These are phyloP conservation scores for Pyrochroa serraticornis DNA, from an alignment of 2,888 invertebrate genomes.

Conservation along the genomic window DNA sequence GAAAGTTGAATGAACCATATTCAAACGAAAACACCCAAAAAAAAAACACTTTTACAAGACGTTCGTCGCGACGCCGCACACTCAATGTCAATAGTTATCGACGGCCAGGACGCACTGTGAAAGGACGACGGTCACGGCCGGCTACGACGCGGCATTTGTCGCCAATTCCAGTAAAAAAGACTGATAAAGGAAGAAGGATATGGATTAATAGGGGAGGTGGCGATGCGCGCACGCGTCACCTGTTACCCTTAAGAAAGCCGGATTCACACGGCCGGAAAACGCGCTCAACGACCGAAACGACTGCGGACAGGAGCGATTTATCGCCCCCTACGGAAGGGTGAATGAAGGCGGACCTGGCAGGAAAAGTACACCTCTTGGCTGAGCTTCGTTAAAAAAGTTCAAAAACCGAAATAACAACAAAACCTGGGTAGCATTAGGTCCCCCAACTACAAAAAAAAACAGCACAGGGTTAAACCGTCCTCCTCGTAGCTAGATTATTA, in stretches of 20 bases:
- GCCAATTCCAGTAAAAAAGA: constrained; percentile 1
- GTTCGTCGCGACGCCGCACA: not conserved
- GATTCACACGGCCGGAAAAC: constrained; percentile 9
- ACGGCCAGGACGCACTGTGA: constrained; percentile 11
- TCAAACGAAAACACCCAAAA: constrained; percentile 6
- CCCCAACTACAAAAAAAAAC: too few species aligned
- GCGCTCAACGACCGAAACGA: too few species aligned
- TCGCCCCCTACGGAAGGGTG: too few species aligned
- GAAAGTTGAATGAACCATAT: constrained; percentile 57
- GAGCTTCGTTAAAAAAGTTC: too few species aligned
- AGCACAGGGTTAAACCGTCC: too few species aligned
- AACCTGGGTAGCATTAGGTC: too few species aligned
- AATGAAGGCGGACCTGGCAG: too few species aligned
- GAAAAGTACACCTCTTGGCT: too few species aligned
- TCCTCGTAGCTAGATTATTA: too few species aligned
- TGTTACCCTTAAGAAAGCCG: constrained; percentile 33
- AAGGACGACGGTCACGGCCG: constrained; percentile 3
- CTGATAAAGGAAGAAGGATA: constrained; percentile 31
- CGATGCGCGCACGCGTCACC: constrained; percentile 32
- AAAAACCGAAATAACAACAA: too few species aligned
- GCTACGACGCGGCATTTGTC: not conserved
- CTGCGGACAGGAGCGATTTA: too few species aligned
- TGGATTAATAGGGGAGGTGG: constrained; percentile 37
- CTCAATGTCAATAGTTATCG: not conserved
- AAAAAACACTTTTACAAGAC: too few species aligned